Evolutionary conservation across 2,797 vertebrate genomes (phyloP).

Genomic region (Pelobates cultripes): DNA sequence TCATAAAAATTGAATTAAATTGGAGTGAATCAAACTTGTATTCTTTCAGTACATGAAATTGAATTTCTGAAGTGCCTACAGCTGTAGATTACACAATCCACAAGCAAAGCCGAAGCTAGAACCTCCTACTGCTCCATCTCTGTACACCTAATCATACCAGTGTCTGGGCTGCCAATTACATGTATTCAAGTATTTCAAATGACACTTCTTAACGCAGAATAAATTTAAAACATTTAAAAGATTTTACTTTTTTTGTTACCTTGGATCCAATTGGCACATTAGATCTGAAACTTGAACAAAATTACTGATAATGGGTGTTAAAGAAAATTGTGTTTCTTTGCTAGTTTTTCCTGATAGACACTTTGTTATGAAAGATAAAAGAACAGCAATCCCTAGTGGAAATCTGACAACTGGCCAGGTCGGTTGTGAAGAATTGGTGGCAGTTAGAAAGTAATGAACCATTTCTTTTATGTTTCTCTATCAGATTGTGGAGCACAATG

Average conservation of each 20-base stretch:
- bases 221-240: not conserved
- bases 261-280: not conserved
- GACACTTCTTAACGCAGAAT: not conserved
- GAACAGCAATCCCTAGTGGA: not conserved
- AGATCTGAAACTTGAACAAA: not conserved
- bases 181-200: not conserved
- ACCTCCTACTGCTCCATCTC: no score
- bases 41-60: no score
- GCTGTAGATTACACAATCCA: no score
- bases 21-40: no score
- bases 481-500: not conserved
- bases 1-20: no score
- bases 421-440: not conserved
- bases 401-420: not conserved
- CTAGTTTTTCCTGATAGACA: no score
- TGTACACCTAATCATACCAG: not conserved
- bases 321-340: not conserved
- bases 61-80: no score
- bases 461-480: not conserved
- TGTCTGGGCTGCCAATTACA: not conserved
- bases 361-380: not conserved
- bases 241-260: not conserved
- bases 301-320: not conserved
- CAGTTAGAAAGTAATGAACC: not conserved
- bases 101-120: no score